Conservation (phyloP, 2,797 vertebrate species). For the Hybognathus amarus region DNA sequence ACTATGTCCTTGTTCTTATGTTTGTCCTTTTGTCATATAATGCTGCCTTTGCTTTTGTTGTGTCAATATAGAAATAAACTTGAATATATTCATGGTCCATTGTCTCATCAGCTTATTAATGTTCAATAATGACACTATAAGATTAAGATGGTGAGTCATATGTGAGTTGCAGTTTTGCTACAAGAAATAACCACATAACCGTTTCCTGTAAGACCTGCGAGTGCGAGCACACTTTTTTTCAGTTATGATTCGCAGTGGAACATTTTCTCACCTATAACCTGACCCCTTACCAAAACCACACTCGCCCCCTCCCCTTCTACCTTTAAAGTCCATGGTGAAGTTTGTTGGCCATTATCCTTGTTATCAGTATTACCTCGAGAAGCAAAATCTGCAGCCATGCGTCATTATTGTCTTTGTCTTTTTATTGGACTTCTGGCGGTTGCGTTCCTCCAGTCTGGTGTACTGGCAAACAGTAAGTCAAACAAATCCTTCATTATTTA, state of each 20-base stretch:
- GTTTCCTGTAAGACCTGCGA: conserved; percentile 26
- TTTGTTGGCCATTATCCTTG: background rate
- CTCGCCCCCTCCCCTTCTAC: conserved; percentile 11
- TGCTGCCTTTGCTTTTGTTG: conserved; percentile 17
- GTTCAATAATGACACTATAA: background rate
- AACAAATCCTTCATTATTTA: background rate
- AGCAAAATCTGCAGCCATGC: conserved; percentile 28
- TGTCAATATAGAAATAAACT: conserved; percentile 7
- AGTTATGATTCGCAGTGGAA: conserved; percentile 24
- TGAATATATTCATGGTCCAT: background rate
- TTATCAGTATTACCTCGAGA: background rate
- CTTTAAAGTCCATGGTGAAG: background rate
- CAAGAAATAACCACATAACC: conserved; percentile 13
- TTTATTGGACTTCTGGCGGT: conserved; percentile 36
- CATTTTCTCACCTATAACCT: conserved; percentile 21
- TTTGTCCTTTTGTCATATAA: conserved; percentile 15
- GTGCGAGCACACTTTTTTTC: conserved; percentile 32
- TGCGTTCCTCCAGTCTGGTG: background rate
- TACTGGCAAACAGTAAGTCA: conserved; percentile 22
- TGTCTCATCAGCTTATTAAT: background rate
- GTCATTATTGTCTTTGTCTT: background rate
- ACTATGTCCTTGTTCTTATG: background rate
- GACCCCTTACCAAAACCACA: conserved; percentile 25
- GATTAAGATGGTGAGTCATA: background rate
- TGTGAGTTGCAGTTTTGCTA: background rate